phyloP scores from a whole-genome alignment of 2,888 invertebrate species.

The Meliscaeva auricollis region DNA sequence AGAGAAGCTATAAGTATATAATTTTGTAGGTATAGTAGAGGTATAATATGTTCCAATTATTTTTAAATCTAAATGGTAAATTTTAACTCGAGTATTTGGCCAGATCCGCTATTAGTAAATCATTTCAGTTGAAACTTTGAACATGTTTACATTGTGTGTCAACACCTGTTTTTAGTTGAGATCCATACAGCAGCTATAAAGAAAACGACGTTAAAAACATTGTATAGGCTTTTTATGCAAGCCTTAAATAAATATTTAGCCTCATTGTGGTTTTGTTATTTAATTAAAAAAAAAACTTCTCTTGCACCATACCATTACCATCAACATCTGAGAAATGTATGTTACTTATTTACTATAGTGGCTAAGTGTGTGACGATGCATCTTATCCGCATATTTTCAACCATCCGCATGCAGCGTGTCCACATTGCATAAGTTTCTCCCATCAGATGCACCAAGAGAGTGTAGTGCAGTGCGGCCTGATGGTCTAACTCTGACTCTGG shows the following conservation, averaged over 20 bases:
- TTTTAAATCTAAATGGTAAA: constrained; percentile 35
- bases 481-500: constrained; percentile 22
- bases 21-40: no score
- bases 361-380: constrained; percentile 43
- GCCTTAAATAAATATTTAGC: constrained; percentile 50
- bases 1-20: no score
- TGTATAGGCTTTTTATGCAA: neutral
- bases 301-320: constrained; percentile 25
- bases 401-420: constrained; percentile 72
- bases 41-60: constrained; percentile 38
- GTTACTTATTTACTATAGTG: neutral
- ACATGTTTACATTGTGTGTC: constrained; percentile 25
- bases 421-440: constrained; percentile 61
- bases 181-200: no score
- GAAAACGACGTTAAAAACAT: neutral
- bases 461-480: no score
- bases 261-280: constrained; percentile 40
- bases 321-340: constrained; percentile 20
- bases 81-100: constrained; percentile 50
- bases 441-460: constrained; percentile 56
- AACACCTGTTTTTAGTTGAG: constrained; percentile 7
- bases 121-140: constrained; percentile 44
- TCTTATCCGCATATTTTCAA: constrained; percentile 63
- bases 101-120: constrained; percentile 44
- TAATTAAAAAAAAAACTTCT: constrained; percentile 46